A percentile compares a stretch with the other conserved stretches of the same genome.
phyloP scores from a whole-genome alignment of 2,888 invertebrate genomes.

The Drosophila colorata region DNA sequence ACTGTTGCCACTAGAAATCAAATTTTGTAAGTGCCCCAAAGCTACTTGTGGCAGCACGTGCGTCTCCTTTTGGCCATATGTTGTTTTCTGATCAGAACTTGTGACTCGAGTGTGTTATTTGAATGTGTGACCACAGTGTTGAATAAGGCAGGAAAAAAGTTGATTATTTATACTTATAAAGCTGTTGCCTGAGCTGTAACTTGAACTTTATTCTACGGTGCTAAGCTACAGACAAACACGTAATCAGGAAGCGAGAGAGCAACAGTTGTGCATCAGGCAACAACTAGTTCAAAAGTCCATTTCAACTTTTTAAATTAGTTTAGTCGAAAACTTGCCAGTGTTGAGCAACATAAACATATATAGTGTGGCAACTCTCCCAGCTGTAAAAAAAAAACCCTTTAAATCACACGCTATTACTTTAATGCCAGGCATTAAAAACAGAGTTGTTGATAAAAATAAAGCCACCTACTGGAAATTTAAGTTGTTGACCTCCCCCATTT shows the following conservation, averaged over 20 bases:
- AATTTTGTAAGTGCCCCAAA: conserved; percentile 32
- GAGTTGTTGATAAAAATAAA: conserved; percentile 2
- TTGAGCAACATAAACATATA: neutral
- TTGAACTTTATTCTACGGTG: conserved; percentile 5
- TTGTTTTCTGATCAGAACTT: conserved; percentile 29
- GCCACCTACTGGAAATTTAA: neutral
- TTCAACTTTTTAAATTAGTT: conserved; percentile 51
- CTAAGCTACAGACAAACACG: conserved; percentile 12
- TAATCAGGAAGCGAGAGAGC: conserved; percentile 24
- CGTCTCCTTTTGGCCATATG: conserved; percentile 3
- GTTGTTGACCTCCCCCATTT: conserved; percentile 2
- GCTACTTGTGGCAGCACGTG: conserved; percentile 30
- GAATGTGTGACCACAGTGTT: conserved; percentile 11
- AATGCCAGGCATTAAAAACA: conserved; percentile 16
- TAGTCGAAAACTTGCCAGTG: conserved; percentile 6
- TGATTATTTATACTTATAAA: conserved; percentile 18
- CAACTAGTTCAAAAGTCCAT: conserved; percentile 42
- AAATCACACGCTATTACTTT: conserved; percentile 15
- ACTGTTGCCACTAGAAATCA: conserved; percentile 46
- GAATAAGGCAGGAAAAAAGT: conserved; percentile 9
- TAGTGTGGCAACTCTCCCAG: neutral
- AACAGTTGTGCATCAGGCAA: conserved; percentile 42
- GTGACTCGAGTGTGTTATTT: conserved; percentile 39
- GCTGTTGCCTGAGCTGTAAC: neutral
- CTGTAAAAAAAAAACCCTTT: conserved; percentile 1